phyloP scores from a whole-genome alignment of 2,888 invertebrate species.

The Busseola fusca region DNA sequence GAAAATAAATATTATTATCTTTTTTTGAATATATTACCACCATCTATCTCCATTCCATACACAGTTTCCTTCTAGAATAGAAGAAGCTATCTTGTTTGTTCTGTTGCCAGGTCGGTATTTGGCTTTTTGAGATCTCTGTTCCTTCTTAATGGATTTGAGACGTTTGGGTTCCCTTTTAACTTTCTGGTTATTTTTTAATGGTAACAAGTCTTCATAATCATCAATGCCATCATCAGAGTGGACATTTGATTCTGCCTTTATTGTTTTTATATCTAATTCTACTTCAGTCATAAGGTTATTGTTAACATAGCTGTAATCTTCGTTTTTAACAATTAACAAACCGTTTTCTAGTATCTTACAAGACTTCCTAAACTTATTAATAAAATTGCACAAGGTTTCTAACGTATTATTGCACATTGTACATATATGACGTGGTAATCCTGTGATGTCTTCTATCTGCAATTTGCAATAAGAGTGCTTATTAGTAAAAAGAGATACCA shows the following conservation, averaged over 20 bases:
- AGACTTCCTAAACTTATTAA: conserved; percentile 76
- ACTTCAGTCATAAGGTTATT: conserved; percentile 56
- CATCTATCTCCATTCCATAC: conserved; percentile 81
- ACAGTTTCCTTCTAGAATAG: conserved; percentile 82
- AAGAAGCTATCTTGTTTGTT: conserved; percentile 78
- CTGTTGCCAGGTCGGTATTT: conserved; percentile 54
- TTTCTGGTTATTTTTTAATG: conserved; percentile 55
- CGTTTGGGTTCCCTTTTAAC: conserved; percentile 57
- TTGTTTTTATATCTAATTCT: conserved; percentile 64
- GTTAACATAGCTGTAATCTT: conserved; percentile 54
- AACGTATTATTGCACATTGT: conserved; percentile 73
- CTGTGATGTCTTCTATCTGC: conserved; percentile 80
- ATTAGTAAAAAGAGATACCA: not conserved
- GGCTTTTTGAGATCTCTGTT: conserved; percentile 47
- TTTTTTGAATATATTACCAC: conserved; percentile 71
- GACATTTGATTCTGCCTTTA: conserved; percentile 69
- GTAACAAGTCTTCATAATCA: conserved; percentile 64
- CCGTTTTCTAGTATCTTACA: conserved; percentile 73
- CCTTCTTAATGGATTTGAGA: conserved; percentile 54
- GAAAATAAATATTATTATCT: not conserved
- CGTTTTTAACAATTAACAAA: conserved; percentile 71
- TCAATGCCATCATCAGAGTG: conserved; percentile 60
- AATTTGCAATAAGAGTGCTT: conserved; percentile 53
- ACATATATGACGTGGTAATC: conserved; percentile 81
- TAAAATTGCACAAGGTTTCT: conserved; percentile 73